Evolutionary conservation across 2,797 vertebrate species (phyloP).

Genomic region (Sphenopsis melanotis): DNA sequence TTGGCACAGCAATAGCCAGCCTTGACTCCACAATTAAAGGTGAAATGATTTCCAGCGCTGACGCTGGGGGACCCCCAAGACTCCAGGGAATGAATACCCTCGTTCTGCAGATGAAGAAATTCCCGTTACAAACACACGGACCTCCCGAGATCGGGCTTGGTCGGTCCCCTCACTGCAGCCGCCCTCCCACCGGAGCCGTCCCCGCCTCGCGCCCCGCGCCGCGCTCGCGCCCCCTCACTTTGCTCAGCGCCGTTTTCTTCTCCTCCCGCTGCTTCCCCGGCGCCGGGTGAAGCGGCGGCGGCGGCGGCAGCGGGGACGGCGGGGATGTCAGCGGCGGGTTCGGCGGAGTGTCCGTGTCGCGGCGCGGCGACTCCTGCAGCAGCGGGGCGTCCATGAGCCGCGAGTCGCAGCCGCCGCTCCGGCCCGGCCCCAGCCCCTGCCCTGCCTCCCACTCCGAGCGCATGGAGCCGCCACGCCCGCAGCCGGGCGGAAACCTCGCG

Average conservation of each 20-base stretch:
- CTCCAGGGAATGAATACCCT: accelerated
- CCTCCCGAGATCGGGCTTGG: accelerated
- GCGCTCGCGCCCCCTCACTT: slow-evolving; percentile 8
- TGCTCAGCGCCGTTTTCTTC: slow-evolving; percentile 40
- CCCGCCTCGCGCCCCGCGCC: background rate
- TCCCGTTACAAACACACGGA: accelerated
- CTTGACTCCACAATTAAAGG: background rate
- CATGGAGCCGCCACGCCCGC: background rate
- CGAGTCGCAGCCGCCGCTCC: background rate
- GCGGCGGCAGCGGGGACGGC: background rate
- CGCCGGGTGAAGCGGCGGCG: background rate
- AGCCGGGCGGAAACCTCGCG: background rate
- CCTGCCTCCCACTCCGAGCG: background rate
- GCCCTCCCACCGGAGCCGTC: background rate
- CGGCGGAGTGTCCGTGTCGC: background rate
- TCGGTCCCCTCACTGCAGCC: background rate
- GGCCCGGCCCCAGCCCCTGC: background rate
- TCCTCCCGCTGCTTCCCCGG: slow-evolving; percentile 19
- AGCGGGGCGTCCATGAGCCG: background rate
- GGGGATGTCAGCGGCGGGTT: background rate
- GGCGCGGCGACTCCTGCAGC: background rate
- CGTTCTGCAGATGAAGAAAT: background rate
- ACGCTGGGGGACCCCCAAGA: background rate
- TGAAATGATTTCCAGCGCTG: background rate
- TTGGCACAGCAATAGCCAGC: background rate